Conservation (phyloP, 2,113 vertebrate genomes). For the Pampusana beccarii region DNA sequence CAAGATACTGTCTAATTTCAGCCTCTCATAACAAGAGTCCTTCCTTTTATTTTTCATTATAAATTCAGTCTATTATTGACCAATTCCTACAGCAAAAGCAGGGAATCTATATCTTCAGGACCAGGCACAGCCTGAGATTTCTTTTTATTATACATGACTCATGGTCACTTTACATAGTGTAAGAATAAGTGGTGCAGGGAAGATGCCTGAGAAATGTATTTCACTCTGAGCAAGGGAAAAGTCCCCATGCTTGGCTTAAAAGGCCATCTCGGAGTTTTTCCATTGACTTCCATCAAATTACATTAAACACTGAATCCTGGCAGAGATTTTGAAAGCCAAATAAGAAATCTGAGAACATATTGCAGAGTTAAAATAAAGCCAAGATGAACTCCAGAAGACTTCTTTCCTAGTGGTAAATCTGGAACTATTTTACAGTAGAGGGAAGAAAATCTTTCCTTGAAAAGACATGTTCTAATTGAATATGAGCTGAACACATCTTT, state of each 20-base stretch:
- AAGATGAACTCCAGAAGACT: neutral
- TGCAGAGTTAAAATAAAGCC: neutral
- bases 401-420: neutral
- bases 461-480: neutral
- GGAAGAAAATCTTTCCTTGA: neutral
- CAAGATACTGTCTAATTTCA: neutral
- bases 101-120: neutral
- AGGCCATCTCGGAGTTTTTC: neutral
- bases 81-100: neutral
- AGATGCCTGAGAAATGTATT: neutral
- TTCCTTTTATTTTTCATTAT: neutral
- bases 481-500: neutral
- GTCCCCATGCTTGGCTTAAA: neutral
- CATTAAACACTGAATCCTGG: neutral
- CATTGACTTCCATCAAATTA: neutral
- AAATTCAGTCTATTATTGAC: neutral
- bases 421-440: neutral
- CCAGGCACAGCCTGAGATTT: neutral
- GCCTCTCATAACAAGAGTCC: neutral
- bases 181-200: neutral
- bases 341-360: neutral
- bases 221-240: neutral
- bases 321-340: neutral
- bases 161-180: neutral
- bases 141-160: neutral